Evolutionary conservation across 2,797 vertebrate species (phyloP).

Genomic region (Sphaeramia orbicularis): DNA sequence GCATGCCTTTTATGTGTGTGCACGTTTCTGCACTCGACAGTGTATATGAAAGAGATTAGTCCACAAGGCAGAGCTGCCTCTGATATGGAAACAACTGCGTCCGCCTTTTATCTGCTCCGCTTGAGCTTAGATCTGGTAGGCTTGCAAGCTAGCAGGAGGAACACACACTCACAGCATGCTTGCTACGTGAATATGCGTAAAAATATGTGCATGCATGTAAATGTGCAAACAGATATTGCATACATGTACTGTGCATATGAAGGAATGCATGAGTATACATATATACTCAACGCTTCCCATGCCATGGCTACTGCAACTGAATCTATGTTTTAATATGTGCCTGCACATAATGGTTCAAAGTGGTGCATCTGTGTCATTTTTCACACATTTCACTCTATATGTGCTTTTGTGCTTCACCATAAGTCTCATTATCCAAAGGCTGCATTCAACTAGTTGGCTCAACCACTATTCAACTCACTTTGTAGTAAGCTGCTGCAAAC

Average conservation of each 20-base stretch:
- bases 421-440: constrained; percentile 32
- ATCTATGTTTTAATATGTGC: constrained; percentile 8
- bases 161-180: constrained; percentile 35
- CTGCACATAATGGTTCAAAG: not conserved
- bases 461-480: not conserved
- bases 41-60: constrained; percentile 69
- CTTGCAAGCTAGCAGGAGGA: constrained; percentile 31
- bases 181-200: constrained; percentile 16
- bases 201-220: constrained; percentile 40
- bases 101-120: constrained; percentile 68
- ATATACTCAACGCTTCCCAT: not conserved
- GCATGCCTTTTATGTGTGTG: constrained; percentile 35
- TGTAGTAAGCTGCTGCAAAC: constrained; percentile 18
- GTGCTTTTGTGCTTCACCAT: not conserved
- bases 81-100: constrained; percentile 71
- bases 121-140: constrained; percentile 63
- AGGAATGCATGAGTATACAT: not conserved
- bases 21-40: constrained; percentile 35
- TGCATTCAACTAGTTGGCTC: constrained; percentile 30
- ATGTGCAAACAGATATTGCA: constrained; percentile 30
- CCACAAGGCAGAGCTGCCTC: constrained; percentile 58
- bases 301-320: not conserved
- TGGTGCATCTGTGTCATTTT: constrained; percentile 1
- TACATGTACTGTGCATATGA: not conserved
- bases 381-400: not conserved